phyloP scores from a whole-genome alignment of 2,888 invertebrate genomes.

The Parascotia fuliginaria region DNA sequence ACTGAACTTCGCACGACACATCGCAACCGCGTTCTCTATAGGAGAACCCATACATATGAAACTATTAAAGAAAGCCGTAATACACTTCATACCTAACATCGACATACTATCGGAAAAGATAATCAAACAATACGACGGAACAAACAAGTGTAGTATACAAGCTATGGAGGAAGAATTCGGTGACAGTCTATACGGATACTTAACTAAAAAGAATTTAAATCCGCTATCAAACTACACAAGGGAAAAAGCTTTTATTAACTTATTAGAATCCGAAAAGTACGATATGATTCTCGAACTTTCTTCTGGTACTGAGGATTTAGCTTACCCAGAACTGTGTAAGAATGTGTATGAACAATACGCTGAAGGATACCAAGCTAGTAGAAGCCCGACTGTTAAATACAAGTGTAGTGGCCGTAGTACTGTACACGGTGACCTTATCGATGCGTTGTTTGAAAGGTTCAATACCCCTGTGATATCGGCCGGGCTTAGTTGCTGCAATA shows the following conservation, averaged over 20 bases:
- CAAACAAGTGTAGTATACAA: conserved; percentile 64
- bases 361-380: conserved; percentile 71
- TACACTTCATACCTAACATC: conserved; percentile 91
- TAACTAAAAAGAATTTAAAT: conserved; percentile 72
- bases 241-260: conserved; percentile 87
- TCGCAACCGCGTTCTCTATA: conserved; percentile 89
- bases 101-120: conserved; percentile 67
- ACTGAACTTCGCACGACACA: conserved; percentile 92
- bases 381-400: conserved; percentile 66
- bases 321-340: conserved; percentile 74
- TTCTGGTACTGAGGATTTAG: conserved; percentile 89
- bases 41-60: conserved; percentile 88
- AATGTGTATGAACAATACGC: conserved; percentile 80
- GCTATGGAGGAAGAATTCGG: conserved; percentile 87
- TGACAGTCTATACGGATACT: conserved; percentile 84
- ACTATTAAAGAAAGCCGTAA: conserved; percentile 89
- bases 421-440: conserved; percentile 82
- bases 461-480: conserved; percentile 89
- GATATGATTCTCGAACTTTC: conserved; percentile 91
- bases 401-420: conserved; percentile 53
- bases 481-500: conserved; percentile 93
- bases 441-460: conserved; percentile 87
- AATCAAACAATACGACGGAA: conserved; percentile 57
- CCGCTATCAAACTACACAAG: conserved; percentile 75
- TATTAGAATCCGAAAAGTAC: conserved; percentile 88